These are phyloP conservation scores for Polypterus bichir DNA, from an alignment of 2,113 vertebrate species.

Conservation along the genomic window DNA sequence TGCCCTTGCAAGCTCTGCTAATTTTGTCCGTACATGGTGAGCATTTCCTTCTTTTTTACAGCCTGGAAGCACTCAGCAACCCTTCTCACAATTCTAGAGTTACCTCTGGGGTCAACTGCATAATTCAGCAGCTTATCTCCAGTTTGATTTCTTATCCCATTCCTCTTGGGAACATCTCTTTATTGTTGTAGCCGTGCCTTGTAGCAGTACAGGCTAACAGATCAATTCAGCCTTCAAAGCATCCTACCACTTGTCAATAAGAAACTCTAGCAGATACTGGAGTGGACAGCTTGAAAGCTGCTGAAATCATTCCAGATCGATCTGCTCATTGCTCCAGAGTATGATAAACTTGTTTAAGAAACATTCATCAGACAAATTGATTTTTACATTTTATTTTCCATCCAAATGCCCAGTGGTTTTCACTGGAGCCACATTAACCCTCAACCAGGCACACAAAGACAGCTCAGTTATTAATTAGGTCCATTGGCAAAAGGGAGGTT, in stretches of 20 bases:
- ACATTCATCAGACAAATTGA: slow-evolving; percentile 49
- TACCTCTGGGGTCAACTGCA: slow-evolving; percentile 39
- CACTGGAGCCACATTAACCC: neutral
- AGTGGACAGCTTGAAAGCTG: slow-evolving; percentile 39
- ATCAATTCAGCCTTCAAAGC: slow-evolving; percentile 57
- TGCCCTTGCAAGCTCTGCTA: no score
- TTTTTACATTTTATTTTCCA: slow-evolving; percentile 10
- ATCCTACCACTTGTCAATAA: slow-evolving; percentile 45
- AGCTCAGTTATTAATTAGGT: neutral
- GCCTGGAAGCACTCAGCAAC: neutral
- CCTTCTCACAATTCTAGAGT: slow-evolving; percentile 21
- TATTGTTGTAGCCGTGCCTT: slow-evolving; percentile 45
- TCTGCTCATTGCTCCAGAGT: slow-evolving; percentile 38
- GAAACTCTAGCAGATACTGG: slow-evolving; percentile 54
- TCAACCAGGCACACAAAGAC: neutral
- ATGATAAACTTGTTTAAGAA: slow-evolving; percentile 62
- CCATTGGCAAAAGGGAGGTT: neutral
- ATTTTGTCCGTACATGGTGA: neutral
- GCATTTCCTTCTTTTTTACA: neutral
- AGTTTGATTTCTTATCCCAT: slow-evolving; percentile 42
- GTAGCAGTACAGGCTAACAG: slow-evolving; percentile 50
- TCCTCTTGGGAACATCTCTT: slow-evolving; percentile 33
- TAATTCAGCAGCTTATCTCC: slow-evolving; percentile 42
- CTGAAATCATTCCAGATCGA: slow-evolving; percentile 55
- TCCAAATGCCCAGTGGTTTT: neutral